Base-by-base conservation (phyloP, 2,888 invertebrate species). In the Punctoribates punctum region DNA sequence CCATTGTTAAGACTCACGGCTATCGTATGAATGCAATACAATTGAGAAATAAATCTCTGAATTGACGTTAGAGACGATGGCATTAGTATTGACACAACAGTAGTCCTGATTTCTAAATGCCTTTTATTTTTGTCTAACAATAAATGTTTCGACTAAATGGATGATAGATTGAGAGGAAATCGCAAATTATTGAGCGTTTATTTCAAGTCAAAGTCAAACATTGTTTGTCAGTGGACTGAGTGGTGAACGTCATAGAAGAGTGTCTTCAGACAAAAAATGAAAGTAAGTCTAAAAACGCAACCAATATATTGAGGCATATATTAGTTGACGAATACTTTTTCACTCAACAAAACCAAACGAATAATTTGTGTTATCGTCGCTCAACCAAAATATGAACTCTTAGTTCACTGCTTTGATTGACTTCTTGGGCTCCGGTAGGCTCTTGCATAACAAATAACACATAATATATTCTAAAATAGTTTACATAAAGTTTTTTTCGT, bases 141-240 rank as follows among this genome's bases (percentile, higher is more conserved):
- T 70, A 70, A 70, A 70, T 42, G 38, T 6, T 70, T 70, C 17
- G 70, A 70, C 70, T 42, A 70, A 67, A 70, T 70, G 42, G 42
- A 42, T 70, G 42, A 70, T 70, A 70, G 70, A 70, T 70, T 70
- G 38, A 70, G 42, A 70, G 70, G 70, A 70, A 70, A 70, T 70
- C 29, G 70, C 70, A 70, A 70, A 70, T 70, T 70, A 70, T 70
- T 70, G 70, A 29, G 42, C 70, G 42, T 42, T 70, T 70, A 70
- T 70, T 70, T 42, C 20, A 42, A 67, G 42, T 70, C 23, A 38
- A 70, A 34, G 70, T 23, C 67, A 70, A 70, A 70, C 42, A 65
- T 17, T 17, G 62, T 65, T 65, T 70, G 70, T 42, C 23, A 70
- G 42, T 42, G 1, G 42, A 9, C 15, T 15, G 23, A 70, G 23